Evolutionary conservation across 2,113 vertebrate species (phyloP), one percentile per base, ranked within the genome.

Genomic region (Oryzias celebensis): DNA sequence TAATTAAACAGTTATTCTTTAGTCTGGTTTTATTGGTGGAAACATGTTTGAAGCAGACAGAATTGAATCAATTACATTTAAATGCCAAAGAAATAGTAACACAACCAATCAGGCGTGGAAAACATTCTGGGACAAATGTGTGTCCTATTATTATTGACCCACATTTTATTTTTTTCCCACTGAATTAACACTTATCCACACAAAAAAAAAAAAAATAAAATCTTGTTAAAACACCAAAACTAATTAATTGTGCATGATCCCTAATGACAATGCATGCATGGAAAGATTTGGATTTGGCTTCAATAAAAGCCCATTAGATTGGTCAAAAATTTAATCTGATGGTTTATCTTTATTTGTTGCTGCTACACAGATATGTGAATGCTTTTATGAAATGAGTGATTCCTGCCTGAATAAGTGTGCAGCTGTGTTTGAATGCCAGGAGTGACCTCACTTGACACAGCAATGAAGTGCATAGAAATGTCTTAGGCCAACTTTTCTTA

Each of bases 371-470:
- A 73, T 61, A 86, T 78, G 64, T 71, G 62, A 77, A 59, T 45
- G 53, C 54, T 62, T 61, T 73, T 62, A 79, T 64, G 20, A 58
- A n/a, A 60, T 52, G 65, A 75, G 59, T 68, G 65, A 72, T 69
- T 81, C 50, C 71, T 76, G 56, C 68, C 65, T 61, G 75, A 71
- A 61, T 48, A 26, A 41, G 22, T n/a, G 55, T 55, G 62, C 58
- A 31, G 70, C 48, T 42, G 58, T 54, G 58, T 23, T 23, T 76
- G 48, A 54, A 41, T 46, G 71, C 1, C 3, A 75, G 46, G 24
- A 49, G 52, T 57, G 51, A 78, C 66, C 84, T 75, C 65, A 73
- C 77, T 82, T 82, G 69, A 81, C 75, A 72, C 26, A 52, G 4
- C 77, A 70, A 73, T 62, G 58, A 77, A 80, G 75, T 75, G 6